Conservation (phyloP, 2,113 vertebrate species). For the Catharus minimus region DNA sequence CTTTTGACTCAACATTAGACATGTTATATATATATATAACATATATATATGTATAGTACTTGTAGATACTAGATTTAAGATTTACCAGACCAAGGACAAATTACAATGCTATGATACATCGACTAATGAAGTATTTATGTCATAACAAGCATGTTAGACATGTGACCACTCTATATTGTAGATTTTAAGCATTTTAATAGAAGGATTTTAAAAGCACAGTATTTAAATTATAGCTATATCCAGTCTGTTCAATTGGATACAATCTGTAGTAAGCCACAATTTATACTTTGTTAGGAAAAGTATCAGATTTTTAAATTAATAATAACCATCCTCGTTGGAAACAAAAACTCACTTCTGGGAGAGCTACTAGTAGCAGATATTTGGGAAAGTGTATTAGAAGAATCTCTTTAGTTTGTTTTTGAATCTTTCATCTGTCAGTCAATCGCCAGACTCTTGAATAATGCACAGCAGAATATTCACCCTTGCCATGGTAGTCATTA, state of each 20-base stretch:
- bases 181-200: background rate
- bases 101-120: background rate
- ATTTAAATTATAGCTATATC: background rate
- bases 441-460: background rate
- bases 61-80: background rate
- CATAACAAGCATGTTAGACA: background rate
- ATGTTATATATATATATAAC: background rate
- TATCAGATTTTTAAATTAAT: background rate
- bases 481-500: background rate
- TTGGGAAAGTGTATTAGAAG: background rate
- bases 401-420: background rate
- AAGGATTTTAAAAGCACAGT: background rate
- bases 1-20: background rate
- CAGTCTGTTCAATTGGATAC: background rate
- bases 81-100: background rate
- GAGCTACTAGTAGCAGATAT: background rate
- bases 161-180: background rate
- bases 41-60: background rate
- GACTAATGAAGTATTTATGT: background rate
- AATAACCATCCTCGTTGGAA: background rate
- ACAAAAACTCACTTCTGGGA: background rate
- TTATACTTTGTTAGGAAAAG: background rate
- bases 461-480: background rate
- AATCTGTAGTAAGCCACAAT: background rate
- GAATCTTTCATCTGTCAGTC: background rate